Percentiles rank a stretch among this genome's conserved stretches.
Evolutionary conservation across 2,113 vertebrate species (phyloP).

Genomic region (Corythoichthys haematopterus): DNA sequence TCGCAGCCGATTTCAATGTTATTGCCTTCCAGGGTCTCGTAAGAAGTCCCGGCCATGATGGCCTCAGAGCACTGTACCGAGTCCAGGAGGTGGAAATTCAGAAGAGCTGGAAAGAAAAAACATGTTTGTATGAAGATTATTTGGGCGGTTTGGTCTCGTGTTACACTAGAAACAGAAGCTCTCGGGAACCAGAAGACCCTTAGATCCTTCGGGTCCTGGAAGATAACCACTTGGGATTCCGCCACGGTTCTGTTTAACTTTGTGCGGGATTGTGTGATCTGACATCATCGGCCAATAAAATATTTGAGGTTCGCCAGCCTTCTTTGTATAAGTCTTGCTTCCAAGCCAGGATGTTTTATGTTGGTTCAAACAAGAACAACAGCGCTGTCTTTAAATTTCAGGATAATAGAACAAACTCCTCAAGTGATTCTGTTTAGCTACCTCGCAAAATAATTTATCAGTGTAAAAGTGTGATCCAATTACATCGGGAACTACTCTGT

Average conservation of each 20-base stretch:
- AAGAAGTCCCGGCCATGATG: slow-evolving; percentile 81
- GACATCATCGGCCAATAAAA: slow-evolving; percentile 37
- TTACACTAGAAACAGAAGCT: slow-evolving; percentile 16
- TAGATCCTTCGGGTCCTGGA: slow-evolving; percentile 48
- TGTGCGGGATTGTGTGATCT: slow-evolving; percentile 36
- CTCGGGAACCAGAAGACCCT: slow-evolving; percentile 43
- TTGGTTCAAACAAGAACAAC: background rate
- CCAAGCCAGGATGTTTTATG: slow-evolving; percentile 4
- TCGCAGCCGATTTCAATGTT: slow-evolving; percentile 90
- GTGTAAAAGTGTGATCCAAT: background rate
- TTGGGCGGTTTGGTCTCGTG: slow-evolving; percentile 8
- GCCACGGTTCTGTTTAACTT: slow-evolving; percentile 22
- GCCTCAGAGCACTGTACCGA: slow-evolving; percentile 92
- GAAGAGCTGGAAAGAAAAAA: slow-evolving; percentile 73
- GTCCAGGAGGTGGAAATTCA: slow-evolving; percentile 89
- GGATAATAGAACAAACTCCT: background rate
- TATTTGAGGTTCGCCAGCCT: slow-evolving; percentile 20
- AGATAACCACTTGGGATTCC: slow-evolving; percentile 13
- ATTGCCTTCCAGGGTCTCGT: slow-evolving; percentile 88
- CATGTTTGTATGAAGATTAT: background rate
- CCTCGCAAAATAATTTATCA: background rate
- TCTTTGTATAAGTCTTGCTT: slow-evolving; percentile 47
- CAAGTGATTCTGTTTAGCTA: background rate
- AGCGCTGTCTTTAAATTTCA: background rate
- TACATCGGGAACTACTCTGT: slow-evolving; percentile 21